Conservation (phyloP, 2,797 vertebrate species). For the Mormyrus hasselquistii region DNA sequence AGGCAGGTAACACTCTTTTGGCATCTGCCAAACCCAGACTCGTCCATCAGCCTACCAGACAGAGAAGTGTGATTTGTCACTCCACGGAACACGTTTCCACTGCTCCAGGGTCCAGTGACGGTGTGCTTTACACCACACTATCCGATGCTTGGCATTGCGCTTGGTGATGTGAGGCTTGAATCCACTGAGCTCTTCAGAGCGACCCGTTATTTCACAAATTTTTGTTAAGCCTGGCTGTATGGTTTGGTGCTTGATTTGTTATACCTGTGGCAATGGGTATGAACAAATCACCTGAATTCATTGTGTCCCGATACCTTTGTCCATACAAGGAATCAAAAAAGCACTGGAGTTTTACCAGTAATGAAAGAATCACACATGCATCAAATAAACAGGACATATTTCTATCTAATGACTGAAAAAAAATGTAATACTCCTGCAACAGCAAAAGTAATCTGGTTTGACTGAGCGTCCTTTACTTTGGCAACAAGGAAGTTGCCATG, state of each 20-base stretch:
- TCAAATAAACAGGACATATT: background rate
- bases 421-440: background rate
- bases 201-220: background rate
- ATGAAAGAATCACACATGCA: background rate
- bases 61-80: background rate
- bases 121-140: background rate
- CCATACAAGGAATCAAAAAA: background rate
- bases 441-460: constrained; percentile 20
- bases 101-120: background rate
- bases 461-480: constrained; percentile 21
- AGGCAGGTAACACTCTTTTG: background rate
- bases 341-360: background rate
- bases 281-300: background rate
- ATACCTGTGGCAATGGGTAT: background rate
- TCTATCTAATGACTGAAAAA: background rate
- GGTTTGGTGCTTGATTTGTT: background rate
- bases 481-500: constrained; percentile 63
- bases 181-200: background rate
- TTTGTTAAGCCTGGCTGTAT: background rate
- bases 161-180: background rate
- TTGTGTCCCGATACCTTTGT: background rate
- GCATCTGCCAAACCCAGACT: background rate
- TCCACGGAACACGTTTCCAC: background rate
- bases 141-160: background rate
- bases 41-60: background rate